Percentiles rank a stretch among this genome's conserved stretches.
phyloP scores from a whole-genome alignment of 2,797 vertebrate species.

The Gymnoscopelus microlampas region DNA sequence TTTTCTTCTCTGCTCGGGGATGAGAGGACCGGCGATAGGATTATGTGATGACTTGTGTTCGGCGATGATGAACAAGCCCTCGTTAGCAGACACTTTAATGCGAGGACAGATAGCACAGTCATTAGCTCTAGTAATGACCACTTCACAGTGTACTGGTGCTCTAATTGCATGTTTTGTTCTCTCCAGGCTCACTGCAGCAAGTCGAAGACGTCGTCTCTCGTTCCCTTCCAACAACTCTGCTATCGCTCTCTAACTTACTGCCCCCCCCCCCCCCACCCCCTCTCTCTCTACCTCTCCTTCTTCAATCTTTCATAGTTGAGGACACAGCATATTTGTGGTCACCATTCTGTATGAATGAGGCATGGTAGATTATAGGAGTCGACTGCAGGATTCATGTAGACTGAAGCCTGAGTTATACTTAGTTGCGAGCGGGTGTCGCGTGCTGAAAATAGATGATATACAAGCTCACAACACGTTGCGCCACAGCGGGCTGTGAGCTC shows the following conservation, averaged over 20 bases:
- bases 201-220: conserved; percentile 48
- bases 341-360: conserved; percentile 56
- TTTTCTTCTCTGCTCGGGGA: conserved; percentile 45
- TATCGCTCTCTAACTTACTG: conserved; percentile 56
- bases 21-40: conserved; percentile 78
- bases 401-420: conserved; percentile 9
- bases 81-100: conserved; percentile 82
- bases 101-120: conserved; percentile 79
- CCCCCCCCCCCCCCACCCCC: conserved; percentile 34
- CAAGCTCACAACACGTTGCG: no score
- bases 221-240: conserved; percentile 54
- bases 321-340: conserved; percentile 56
- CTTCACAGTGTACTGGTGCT: conserved; percentile 73
- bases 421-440: no score
- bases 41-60: conserved; percentile 80
- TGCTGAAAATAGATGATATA: no score
- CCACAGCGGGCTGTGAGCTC: no score
- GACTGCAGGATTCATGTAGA: conserved; percentile 45
- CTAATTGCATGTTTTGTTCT: conserved; percentile 83
- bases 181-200: conserved; percentile 51
- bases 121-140: conserved; percentile 84
- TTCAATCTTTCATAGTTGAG: conserved; percentile 63
- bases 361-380: conserved; percentile 57
- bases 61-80: conserved; percentile 84
- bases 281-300: background rate